phyloP scores from a whole-genome alignment of 2,797 vertebrate species.

The Parauchenoglanis punctatus region DNA sequence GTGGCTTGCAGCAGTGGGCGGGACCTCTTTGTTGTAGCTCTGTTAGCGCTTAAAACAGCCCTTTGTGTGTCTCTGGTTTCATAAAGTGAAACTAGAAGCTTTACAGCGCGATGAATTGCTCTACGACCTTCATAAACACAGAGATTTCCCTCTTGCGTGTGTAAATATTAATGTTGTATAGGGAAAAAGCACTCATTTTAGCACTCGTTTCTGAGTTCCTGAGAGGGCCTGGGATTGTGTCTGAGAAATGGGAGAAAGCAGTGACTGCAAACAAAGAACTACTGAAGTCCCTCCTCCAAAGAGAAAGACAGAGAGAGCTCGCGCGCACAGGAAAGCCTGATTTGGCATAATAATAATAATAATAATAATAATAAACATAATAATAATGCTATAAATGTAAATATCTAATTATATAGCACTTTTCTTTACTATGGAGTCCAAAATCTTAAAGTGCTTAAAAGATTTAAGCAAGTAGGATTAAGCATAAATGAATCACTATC shows the following conservation, averaged over 20 bases:
- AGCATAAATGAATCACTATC: neutral
- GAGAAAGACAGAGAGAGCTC: constrained; percentile 16
- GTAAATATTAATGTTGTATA: neutral
- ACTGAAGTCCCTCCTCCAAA: constrained; percentile 41
- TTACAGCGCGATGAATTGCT: neutral
- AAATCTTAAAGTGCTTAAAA: neutral
- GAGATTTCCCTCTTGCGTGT: neutral
- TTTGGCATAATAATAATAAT: neutral
- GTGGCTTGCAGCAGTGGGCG: constrained; percentile 59
- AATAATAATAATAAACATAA: neutral
- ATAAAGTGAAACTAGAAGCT: neutral
- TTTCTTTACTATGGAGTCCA: neutral
- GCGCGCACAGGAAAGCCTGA: neutral
- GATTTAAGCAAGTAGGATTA: neutral
- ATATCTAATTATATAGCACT: neutral
- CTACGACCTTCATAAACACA: neutral
- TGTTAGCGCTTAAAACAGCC: constrained; percentile 60
- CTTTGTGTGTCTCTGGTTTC: constrained; percentile 36
- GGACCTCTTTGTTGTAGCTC: constrained; percentile 69
- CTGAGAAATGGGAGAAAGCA: constrained; percentile 46
- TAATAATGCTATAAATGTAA: neutral
- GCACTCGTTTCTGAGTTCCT: neutral
- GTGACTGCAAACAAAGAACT: constrained; percentile 64
- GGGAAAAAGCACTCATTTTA: neutral
- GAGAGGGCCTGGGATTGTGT: constrained; percentile 37